Percentiles rank a stretch among this genome's conserved stretches.
These are phyloP conservation scores for Butorides virescens DNA, from an alignment of 2,113 vertebrate genomes.

Conservation along the genomic window DNA sequence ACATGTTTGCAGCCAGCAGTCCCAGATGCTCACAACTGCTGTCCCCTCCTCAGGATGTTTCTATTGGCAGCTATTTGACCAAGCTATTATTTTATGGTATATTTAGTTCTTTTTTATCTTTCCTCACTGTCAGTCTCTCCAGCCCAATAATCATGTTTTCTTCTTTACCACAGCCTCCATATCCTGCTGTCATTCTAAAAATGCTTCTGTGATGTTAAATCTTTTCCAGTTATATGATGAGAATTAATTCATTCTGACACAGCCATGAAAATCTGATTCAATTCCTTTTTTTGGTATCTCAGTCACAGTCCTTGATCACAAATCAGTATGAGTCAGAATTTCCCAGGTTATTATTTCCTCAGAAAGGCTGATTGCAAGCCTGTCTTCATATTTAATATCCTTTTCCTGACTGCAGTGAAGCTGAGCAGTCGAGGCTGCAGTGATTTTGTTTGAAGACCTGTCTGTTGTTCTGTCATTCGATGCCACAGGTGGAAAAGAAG, in stretches of 20 bases:
- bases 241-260: slow-evolving; percentile 61
- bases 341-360: slow-evolving; percentile 58
- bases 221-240: slow-evolving; percentile 46
- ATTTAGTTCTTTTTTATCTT: slow-evolving; percentile 31
- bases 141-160: slow-evolving; percentile 42
- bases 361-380: slow-evolving; percentile 30
- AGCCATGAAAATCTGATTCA: slow-evolving; percentile 62
- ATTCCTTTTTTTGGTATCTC: slow-evolving; percentile 56
- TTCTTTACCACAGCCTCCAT: slow-evolving; percentile 17
- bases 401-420: not conserved
- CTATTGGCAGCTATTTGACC: not conserved
- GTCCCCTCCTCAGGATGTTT: not conserved
- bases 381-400: slow-evolving; percentile 31
- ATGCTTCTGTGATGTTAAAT: slow-evolving; percentile 50
- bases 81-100: slow-evolving; percentile 3
- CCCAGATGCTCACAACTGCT: not conserved
- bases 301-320: slow-evolving; percentile 60
- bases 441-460: not conserved
- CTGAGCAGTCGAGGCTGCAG: not conserved
- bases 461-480: not conserved
- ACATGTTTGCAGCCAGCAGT: not conserved
- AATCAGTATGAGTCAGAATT: slow-evolving; percentile 68
- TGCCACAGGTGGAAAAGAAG: not conserved
- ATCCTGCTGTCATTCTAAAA: slow-evolving; percentile 57
- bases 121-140: not conserved